These are phyloP conservation scores for Corythucha ciliata DNA, from an alignment of 2,888 invertebrate genomes.

Conservation along the genomic window DNA sequence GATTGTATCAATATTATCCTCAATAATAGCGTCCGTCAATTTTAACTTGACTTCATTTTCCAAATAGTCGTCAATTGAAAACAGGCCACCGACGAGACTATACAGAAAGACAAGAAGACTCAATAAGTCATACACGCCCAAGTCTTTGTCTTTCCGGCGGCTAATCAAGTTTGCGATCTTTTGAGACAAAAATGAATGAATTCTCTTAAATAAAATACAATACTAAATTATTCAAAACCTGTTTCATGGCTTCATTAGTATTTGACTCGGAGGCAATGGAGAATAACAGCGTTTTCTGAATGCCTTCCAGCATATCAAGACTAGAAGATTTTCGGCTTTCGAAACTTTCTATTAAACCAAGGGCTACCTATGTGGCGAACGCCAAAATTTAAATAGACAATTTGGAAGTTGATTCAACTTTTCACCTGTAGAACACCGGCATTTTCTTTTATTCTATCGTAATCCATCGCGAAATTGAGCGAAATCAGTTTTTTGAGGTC, in stretches of 20 bases:
- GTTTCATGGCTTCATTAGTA: constrained; percentile 21
- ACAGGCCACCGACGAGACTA: constrained; percentile 46
- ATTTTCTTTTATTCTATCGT: constrained; percentile 5
- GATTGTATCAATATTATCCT: too few species aligned
- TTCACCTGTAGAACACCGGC: constrained; percentile 10
- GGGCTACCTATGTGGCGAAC: too few species aligned
- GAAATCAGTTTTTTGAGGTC: constrained; percentile 8
- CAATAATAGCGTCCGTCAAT: too few species aligned
- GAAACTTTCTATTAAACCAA: constrained; percentile 47
- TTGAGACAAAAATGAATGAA: constrained; percentile 32
- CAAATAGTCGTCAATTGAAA: constrained; percentile 39
- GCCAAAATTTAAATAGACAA: too few species aligned
- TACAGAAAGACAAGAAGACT: constrained; percentile 52
- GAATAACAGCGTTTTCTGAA: constrained; percentile 52
- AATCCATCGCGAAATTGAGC: constrained; percentile 2
- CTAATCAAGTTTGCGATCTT: constrained; percentile 51
- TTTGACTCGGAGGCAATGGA: constrained; percentile 43
- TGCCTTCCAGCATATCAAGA: constrained; percentile 50
- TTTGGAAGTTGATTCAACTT: too few species aligned
- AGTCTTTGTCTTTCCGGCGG: constrained; percentile 46
- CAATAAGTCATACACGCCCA: constrained; percentile 51
- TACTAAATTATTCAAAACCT: constrained; percentile 9
- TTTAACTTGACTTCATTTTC: too few species aligned
- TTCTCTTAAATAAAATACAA: background rate
- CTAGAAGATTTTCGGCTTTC: constrained; percentile 48